phyloP scores from a whole-genome alignment of 2,888 invertebrate genomes.

The Ochlodes sylvanus region DNA sequence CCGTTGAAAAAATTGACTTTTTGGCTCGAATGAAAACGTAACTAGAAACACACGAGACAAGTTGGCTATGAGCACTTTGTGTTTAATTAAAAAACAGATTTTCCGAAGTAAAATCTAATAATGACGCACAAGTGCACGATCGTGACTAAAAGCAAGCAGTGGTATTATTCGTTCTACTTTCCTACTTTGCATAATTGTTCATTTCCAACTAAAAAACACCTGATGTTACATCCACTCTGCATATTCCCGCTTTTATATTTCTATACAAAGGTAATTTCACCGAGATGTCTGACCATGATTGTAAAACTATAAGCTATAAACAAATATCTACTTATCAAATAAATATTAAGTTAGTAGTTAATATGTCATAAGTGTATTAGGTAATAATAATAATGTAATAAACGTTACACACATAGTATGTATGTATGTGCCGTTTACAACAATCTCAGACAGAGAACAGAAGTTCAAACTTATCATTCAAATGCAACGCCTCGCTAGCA shows the following conservation, averaged over 20 bases:
- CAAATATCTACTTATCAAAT: neutral
- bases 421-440: too few relatives aligned
- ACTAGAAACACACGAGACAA: too few relatives aligned
- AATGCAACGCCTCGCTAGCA: too few relatives aligned
- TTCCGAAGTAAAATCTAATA: constrained; percentile 16
- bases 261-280: constrained; percentile 31
- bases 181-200: constrained; percentile 36
- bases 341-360: neutral
- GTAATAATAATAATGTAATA: too few relatives aligned
- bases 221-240: constrained; percentile 39
- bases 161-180: constrained; percentile 31
- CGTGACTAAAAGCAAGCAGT: constrained; percentile 28
- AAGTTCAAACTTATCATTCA: too few relatives aligned
- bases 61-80: neutral
- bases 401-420: too few relatives aligned
- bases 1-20: too few relatives aligned
- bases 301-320: neutral
- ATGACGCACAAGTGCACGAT: constrained; percentile 7
- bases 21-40: too few relatives aligned
- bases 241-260: constrained; percentile 31
- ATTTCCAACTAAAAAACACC: constrained; percentile 36
- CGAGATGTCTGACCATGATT: neutral
- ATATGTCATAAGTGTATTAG: too few relatives aligned
- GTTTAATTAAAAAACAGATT: neutral
- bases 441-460: too few relatives aligned